A percentile compares a stretch with the other conserved stretches of the same genome.
These are phyloP conservation scores for Leiothrix lutea DNA, from an alignment of 2,113 vertebrate genomes.

Conservation along the genomic window DNA sequence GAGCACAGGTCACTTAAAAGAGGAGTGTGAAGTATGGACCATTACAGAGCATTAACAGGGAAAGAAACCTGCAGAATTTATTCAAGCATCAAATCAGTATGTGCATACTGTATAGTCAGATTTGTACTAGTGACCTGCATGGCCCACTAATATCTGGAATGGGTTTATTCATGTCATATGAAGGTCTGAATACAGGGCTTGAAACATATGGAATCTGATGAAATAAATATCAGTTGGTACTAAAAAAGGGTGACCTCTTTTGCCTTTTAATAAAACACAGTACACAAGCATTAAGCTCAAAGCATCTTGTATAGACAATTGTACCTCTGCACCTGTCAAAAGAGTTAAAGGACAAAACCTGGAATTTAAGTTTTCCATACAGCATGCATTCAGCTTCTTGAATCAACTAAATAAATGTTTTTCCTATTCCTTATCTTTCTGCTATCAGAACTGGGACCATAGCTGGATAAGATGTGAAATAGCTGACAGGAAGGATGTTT, in stretches of 20 bases:
- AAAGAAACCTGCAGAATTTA: neutral
- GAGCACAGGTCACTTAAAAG: neutral
- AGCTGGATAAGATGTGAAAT: neutral
- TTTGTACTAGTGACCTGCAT: neutral
- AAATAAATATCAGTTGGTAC: slow-evolving; percentile 63
- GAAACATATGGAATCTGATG: slow-evolving; percentile 69
- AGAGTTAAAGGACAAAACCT: slow-evolving; percentile 12
- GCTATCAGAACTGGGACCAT: neutral
- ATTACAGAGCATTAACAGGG: neutral
- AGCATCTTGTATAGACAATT: neutral
- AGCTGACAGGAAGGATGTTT: neutral
- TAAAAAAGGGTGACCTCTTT: slow-evolving; percentile 8
- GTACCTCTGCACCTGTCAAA: neutral
- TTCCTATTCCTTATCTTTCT: neutral
- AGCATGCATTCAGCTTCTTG: neutral
- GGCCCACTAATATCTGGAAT: neutral
- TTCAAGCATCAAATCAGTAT: neutral
- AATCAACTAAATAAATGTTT: neutral
- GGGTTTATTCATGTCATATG: neutral
- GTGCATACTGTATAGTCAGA: neutral
- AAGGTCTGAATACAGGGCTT: slow-evolving; percentile 77
- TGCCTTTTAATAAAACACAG: slow-evolving; percentile 70
- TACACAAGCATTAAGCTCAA: slow-evolving; percentile 69
- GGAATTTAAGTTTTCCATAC: slow-evolving; percentile 6
- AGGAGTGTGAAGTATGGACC: neutral